Conservation (phyloP, 2,113 vertebrate species). For the Eolophus roseicapilla region DNA sequence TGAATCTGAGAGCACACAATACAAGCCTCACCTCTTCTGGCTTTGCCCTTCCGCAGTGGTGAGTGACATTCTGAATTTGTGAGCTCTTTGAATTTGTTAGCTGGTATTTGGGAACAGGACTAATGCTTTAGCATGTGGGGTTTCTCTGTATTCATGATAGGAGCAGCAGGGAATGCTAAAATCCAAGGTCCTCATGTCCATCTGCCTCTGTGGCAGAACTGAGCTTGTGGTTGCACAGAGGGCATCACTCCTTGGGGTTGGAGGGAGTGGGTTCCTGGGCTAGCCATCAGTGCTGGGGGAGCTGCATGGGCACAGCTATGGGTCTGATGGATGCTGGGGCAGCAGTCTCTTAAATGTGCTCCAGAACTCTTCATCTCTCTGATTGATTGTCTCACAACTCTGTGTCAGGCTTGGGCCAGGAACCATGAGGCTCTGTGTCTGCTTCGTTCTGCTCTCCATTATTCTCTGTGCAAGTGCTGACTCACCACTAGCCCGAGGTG, state of each 20-base stretch:
- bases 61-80: not conserved
- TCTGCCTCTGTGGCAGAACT: not conserved
- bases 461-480: not conserved
- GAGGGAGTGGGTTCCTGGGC: not conserved
- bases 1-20: not conserved
- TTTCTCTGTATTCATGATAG: not conserved
- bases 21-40: not conserved
- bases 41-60: not conserved
- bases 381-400: not conserved
- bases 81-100: not conserved
- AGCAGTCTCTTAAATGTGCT: not conserved
- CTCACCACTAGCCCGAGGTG: rapidly evolving
- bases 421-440: slow-evolving; percentile 36
- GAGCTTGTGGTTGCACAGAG: not conserved
- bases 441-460: not conserved
- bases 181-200: not conserved
- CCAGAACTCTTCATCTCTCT: not conserved
- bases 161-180: not conserved
- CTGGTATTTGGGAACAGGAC: not conserved
- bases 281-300: rapidly evolving
- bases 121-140: not conserved
- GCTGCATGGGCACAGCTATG: not conserved
- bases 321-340: not conserved
- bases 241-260: not conserved
- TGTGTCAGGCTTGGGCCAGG: not conserved